phyloP scores from a whole-genome alignment of 1,140 invertebrate genomes.

The Philotrypesis tridentata region DNA sequence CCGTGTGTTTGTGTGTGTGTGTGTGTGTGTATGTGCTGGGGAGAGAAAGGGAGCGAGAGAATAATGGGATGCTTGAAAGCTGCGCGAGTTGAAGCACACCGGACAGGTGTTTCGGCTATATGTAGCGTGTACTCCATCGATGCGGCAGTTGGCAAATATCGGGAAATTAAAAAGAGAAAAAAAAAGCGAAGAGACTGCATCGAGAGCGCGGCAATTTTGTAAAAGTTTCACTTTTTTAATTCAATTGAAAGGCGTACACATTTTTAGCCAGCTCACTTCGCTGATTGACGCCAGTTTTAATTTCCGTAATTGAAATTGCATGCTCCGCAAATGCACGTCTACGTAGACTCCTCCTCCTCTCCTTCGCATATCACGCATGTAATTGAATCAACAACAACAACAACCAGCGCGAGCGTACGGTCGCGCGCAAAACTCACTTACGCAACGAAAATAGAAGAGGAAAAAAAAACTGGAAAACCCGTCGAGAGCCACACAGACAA shows the following conservation, averaged over 20 bases:
- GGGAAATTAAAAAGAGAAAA: too few species aligned
- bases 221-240: neutral
- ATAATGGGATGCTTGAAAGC: neutral
- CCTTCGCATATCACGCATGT: neutral
- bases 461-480: neutral
- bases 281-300: neutral
- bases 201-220: too few species aligned
- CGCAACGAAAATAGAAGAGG: neutral
- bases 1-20: too few species aligned
- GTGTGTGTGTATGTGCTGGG: too few species aligned
- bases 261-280: neutral
- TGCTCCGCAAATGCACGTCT: neutral
- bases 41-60: neutral
- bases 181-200: too few species aligned
- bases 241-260: neutral
- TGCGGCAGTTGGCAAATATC: too few species aligned
- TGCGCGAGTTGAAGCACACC: neutral
- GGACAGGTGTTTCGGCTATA: neutral
- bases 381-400: neutral
- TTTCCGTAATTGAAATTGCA: neutral
- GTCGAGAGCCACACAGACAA: too few species aligned
- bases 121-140: too few species aligned
- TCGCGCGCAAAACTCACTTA: neutral
- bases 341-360: neutral
- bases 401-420: too few species aligned